These are phyloP conservation scores for Apomyelois bistriatella DNA, from an alignment of 2,888 invertebrate species.

Conservation along the genomic window DNA sequence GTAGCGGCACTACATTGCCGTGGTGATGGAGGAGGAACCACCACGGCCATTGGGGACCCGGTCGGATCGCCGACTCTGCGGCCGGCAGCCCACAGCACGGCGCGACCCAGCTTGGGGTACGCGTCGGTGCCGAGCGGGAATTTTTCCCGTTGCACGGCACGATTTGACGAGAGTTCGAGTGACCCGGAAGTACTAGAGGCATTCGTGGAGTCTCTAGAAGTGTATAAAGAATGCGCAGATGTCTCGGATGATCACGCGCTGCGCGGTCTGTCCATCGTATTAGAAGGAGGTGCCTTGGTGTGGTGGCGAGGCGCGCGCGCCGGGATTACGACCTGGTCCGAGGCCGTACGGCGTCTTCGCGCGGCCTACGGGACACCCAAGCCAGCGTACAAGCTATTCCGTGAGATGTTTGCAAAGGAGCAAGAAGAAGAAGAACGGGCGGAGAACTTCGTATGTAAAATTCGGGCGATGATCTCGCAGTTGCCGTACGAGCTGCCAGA, in stretches of 20 bases:
- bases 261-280: neutral
- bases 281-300: neutral
- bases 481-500: neutral
- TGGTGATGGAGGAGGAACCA: neutral
- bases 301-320: no score
- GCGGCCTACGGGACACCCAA: neutral
- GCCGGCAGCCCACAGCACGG: neutral
- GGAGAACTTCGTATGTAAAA: neutral
- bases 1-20: neutral
- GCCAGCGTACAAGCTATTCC: conserved; percentile 11
- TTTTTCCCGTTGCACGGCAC: neutral
- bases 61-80: neutral
- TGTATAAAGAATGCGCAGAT: neutral
- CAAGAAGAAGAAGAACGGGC: neutral
- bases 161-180: neutral
- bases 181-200: neutral
- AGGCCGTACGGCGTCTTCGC: neutral
- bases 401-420: conserved; percentile 16
- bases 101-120: neutral
- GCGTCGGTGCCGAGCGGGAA: neutral
- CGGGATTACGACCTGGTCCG: no score
- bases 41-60: conserved; percentile 1
- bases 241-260: neutral
- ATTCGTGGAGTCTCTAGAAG: neutral
- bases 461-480: neutral